A percentile compares a stretch with the other conserved stretches of the same genome.
Conservation (phyloP, 2,113 vertebrate genomes). For the Platanista minor region DNA sequence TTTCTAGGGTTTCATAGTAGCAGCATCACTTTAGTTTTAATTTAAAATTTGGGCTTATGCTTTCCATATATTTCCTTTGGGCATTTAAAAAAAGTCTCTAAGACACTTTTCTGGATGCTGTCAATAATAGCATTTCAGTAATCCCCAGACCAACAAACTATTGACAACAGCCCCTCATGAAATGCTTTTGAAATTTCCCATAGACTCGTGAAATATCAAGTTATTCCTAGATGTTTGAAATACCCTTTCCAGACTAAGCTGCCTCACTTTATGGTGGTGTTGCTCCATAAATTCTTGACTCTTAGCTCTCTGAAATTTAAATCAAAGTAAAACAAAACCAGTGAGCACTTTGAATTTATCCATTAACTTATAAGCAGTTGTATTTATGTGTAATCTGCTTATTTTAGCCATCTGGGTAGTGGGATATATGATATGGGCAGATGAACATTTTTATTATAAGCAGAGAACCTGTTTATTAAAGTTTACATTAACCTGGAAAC, state of each 20-base stretch:
- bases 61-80: neutral
- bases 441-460: neutral
- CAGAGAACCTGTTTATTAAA: neutral
- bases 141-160: neutral
- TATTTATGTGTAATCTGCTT: neutral
- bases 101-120: neutral
- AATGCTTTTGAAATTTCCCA: conserved; percentile 33
- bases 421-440: neutral
- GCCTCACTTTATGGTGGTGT: neutral
- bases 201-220: neutral
- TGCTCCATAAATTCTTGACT: conserved; percentile 1
- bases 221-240: conserved; percentile 11
- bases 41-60: neutral
- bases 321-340: conserved; percentile 32
- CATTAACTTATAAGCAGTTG: neutral
- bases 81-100: neutral
- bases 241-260: neutral
- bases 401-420: neutral
- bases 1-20: neutral
- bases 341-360: neutral
- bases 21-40: neutral
- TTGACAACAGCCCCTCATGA: neutral
- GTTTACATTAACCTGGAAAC: neutral
- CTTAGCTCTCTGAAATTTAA: conserved; percentile 26
- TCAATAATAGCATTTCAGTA: neutral